A percentile compares a stretch with the other conserved stretches of the same genome.
Evolutionary conservation across 2,797 vertebrate species (phyloP).

Genomic region (Gymnocypris eckloni): DNA sequence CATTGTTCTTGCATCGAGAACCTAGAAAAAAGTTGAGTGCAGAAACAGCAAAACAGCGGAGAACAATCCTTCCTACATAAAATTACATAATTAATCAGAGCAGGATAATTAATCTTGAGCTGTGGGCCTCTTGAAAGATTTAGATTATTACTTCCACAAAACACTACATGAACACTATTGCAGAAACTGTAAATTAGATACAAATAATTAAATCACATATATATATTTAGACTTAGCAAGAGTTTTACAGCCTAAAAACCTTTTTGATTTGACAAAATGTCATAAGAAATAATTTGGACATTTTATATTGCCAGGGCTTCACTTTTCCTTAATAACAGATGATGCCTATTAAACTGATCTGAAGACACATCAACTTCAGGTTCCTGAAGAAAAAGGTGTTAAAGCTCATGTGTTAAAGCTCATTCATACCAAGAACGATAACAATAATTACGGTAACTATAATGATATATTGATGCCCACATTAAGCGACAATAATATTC

Average conservation of each 20-base stretch:
- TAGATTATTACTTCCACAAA: conserved; percentile 26
- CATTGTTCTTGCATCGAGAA: conserved; percentile 35
- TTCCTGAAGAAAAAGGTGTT: neutral
- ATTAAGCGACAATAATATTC: neutral
- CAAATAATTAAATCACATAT: neutral
- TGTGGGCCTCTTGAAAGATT: conserved; percentile 23
- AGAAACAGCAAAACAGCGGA: conserved; percentile 59
- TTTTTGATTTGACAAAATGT: too few relatives aligned
- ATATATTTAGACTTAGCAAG: neutral
- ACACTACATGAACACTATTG: neutral
- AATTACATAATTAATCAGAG: conserved; percentile 50
- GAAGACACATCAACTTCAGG: neutral
- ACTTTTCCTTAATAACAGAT: neutral
- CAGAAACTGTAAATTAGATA: neutral
- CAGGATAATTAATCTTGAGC: conserved; percentile 35
- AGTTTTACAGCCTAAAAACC: neutral
- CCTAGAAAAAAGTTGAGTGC: conserved; percentile 56
- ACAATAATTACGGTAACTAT: neutral
- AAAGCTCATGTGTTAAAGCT: too few relatives aligned
- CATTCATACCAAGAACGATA: too few relatives aligned
- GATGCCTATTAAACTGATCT: neutral
- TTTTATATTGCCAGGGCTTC: neutral
- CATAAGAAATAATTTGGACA: neutral
- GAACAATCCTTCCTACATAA: conserved; percentile 41
- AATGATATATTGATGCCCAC: neutral